Conservation (phyloP, 1,140 invertebrate species). For the Coboldia fuscipes region DNA sequence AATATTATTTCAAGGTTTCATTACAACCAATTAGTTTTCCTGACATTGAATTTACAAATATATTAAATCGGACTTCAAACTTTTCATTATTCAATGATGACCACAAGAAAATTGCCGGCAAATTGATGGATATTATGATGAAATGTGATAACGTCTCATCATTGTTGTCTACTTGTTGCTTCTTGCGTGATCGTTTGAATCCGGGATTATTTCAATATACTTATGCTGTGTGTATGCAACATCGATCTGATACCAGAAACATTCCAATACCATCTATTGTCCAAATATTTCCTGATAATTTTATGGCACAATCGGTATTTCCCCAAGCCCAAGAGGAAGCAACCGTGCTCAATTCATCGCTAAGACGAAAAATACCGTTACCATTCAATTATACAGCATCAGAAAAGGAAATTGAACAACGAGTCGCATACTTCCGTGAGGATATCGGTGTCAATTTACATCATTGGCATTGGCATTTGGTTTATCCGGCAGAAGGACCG, state of each 20-base stretch:
- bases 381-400: constrained; percentile 40
- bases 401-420: constrained; percentile 38
- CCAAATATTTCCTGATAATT: background rate
- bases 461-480: constrained; percentile 54
- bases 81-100: constrained; percentile 33
- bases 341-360: background rate
- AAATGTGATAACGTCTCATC: constrained; percentile 9
- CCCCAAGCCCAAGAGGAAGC: background rate
- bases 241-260: constrained; percentile 25
- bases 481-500: constrained; percentile 31
- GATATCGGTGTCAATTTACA: constrained; percentile 37
- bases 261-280: background rate
- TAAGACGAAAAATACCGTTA: constrained; percentile 23
- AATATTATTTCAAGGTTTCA: too few species aligned
- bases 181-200: constrained; percentile 20
- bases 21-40: constrained; percentile 8
- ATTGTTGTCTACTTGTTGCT: constrained; percentile 13
- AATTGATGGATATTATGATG: constrained; percentile 29
- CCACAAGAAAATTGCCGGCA: constrained; percentile 28
- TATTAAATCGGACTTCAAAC: constrained; percentile 11
- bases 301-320: constrained; percentile 20
- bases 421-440: constrained; percentile 9
- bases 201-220: constrained; percentile 22
- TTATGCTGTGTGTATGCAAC: constrained; percentile 17
- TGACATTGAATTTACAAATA: constrained; percentile 10